Base-by-base conservation (phyloP, 2,888 invertebrate species). In the Chymomyza procnemis region DNA sequence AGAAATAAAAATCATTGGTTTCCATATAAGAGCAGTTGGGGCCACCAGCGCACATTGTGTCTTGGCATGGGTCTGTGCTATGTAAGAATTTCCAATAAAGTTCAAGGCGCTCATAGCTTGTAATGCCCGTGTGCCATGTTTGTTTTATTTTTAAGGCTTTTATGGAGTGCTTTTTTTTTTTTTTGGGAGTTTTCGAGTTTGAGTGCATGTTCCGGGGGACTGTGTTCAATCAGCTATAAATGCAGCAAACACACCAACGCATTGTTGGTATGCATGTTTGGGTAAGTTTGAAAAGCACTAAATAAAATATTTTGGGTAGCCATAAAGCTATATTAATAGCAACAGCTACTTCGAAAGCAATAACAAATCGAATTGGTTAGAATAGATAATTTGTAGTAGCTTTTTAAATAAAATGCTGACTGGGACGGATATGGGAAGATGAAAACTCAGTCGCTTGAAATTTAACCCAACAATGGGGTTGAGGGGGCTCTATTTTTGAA, bases 211-310 rank as follows among this genome's bases (percentile, higher is more conserved):
- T 50, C 50, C 16, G 50, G 50, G 50, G 48, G 48, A 12, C 54
- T 54, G 54, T 18, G 12, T 54, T 54, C 54, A 21, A 54, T 54
- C 54, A 54, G 21, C 34, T 41, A 41, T 41, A 41, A 41, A 41
- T 12, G 6, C 8, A 8, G 12, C 9, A 41, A 41, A 41, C 34
- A 41, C 34, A 5, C 75, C 70, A 75, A 73, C 77, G 79, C 74
- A 69, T 80, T 82, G 86, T 83, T 85, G n/a, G n/a, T 82, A 84
- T 84, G 75, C 67, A 67, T 71, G 66, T 76, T 71, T 75, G 71
- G 78, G 80, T 22, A 85, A 86, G 84, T 83, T 85, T 78, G 41
- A 47, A 22, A 69, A 74, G 69, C 71, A 73, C 41, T 65, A 66
- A 62, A 69, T 70, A 66, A 26, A 64, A 56, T 64, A n/a, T 55